A percentile compares a stretch with the other conserved stretches of the same genome.
phyloP scores from a whole-genome alignment of 1,140 invertebrate species.

The Protaetia brevitarsis region DNA sequence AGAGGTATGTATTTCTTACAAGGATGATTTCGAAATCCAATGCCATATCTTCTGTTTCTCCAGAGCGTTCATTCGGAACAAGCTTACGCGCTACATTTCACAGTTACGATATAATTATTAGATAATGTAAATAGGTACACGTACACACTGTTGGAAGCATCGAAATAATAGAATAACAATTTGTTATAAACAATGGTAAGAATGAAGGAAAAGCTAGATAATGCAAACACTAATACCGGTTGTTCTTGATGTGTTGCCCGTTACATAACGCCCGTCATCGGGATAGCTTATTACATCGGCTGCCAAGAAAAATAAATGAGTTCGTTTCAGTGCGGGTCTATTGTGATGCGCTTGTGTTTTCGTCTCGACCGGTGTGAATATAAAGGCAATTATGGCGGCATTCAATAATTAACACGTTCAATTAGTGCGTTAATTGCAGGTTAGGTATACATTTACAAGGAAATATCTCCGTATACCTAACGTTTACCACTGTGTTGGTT shows the following conservation, averaged over 20 bases:
- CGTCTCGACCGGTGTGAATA: background rate
- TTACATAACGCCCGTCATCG: background rate
- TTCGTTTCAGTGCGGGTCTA: background rate
- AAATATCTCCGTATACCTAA: background rate
- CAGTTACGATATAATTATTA: background rate
- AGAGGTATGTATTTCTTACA: too few relatives aligned
- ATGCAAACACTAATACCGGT: background rate
- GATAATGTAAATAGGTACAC: conserved; percentile 3
- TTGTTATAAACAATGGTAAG: conserved; percentile 3
- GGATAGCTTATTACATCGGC: background rate
- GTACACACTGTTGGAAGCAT: background rate
- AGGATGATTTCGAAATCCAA: background rate
- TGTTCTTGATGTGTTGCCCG: background rate
- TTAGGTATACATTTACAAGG: conserved; percentile 1
- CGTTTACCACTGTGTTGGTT: background rate
- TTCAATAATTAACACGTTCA: conserved; percentile 18
- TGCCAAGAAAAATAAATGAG: background rate
- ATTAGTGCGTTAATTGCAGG: background rate
- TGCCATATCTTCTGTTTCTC: background rate
- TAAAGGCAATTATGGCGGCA: background rate
- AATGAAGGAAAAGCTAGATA: background rate
- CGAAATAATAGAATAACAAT: conserved; percentile 3
- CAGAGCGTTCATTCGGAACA: background rate
- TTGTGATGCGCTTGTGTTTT: background rate
- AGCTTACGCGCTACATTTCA: background rate